Evolutionary conservation across 2,888 invertebrate species (phyloP), one percentile per base, ranked within the genome.

Genomic region (Stegophylla sp.): DNA sequence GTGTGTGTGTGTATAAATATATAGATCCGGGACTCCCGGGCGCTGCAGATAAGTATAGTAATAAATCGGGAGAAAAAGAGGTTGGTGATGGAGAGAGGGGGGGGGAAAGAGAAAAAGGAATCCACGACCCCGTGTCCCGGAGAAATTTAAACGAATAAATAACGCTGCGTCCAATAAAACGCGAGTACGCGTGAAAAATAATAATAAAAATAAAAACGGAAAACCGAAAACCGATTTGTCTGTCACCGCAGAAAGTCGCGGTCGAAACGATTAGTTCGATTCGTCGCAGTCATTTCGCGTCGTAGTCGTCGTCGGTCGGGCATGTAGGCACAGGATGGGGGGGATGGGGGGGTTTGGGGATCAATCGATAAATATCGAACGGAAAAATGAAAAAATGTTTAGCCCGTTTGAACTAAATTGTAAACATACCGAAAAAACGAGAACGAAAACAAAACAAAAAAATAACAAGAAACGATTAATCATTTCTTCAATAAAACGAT

Each of bases 1-100:
- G n/a, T n/a, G n/a, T n/a, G n/a, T n/a, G n/a, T n/a, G n/a, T n/a
- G n/a, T n/a, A n/a, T n/a, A n/a, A n/a, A n/a, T n/a, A n/a, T n/a
- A n/a, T n/a, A n/a, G n/a, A n/a, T 34, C 17, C 63, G 34, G 23
- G 51, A 51, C 48, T 51, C 63, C 12, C 23, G 74, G 63, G 51
- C 34, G 23, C 63, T 20, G 34, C 34, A 34, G 74, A 75, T 75
- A 75, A 75, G 74, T 63, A 75, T 63, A 75, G 34, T 64, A 75
- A 75, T 75, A 75, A 75, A 75, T 75, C 34, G 74, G 74, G 48
- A 17, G 5, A 3, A 20, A 41, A 26, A n/a, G 45, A 45, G 28
- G 43, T 43, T 9, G 15, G 45, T 1, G 45, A 45, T 45, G 15
- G 45, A 28, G 5, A 61, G 28, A 48, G 28, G 15, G 5, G 23